These are phyloP conservation scores for Chondrilla cf. caribensis DNA, from an alignment of 37 sponge, comb jelly and placozoan species.

Conservation along the genomic window DNA sequence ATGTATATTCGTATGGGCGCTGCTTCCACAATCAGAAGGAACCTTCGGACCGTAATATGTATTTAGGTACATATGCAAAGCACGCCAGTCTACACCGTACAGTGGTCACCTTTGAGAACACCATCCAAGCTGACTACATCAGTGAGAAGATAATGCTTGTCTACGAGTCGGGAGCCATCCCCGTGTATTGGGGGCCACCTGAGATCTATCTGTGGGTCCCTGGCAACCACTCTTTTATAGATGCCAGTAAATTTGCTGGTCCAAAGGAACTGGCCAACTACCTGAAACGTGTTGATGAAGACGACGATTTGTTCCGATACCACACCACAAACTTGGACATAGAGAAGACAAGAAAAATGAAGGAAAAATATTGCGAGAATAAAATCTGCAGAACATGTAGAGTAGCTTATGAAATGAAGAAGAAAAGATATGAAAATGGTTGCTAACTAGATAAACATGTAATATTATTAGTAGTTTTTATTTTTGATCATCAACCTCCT, in stretches of 20 bases:
- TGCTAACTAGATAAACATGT: too few relatives aligned
- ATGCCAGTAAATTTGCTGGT: not conserved
- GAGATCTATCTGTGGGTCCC: slow-evolving; percentile 17
- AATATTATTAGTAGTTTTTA: too few relatives aligned
- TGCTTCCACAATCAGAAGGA: slow-evolving; percentile 7
- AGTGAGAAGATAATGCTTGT: slow-evolving; percentile 6
- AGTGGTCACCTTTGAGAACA: slow-evolving; percentile 17
- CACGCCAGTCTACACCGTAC: not conserved
- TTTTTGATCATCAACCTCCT: too few relatives aligned
- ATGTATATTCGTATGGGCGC: slow-evolving; percentile 4
- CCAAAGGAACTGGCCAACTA: slow-evolving; percentile 4
- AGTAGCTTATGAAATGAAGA: not conserved
- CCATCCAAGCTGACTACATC: slow-evolving; percentile 5
- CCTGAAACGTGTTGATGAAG: not conserved
- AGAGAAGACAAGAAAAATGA: not conserved
- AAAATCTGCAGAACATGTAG: not conserved
- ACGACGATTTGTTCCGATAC: not conserved
- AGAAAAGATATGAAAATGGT: not conserved
- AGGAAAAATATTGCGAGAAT: slow-evolving; percentile 1
- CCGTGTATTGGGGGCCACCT: slow-evolving; percentile 17
- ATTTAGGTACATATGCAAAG: not conserved
- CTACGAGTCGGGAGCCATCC: slow-evolving; percentile 15
- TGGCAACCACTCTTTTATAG: slow-evolving; percentile 8
- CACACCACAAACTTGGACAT: slow-evolving; percentile 19
- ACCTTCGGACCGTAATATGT: not conserved